Evolutionary conservation across 2,113 vertebrate species (phyloP).

Genomic region (Nannospalax galili): DNA sequence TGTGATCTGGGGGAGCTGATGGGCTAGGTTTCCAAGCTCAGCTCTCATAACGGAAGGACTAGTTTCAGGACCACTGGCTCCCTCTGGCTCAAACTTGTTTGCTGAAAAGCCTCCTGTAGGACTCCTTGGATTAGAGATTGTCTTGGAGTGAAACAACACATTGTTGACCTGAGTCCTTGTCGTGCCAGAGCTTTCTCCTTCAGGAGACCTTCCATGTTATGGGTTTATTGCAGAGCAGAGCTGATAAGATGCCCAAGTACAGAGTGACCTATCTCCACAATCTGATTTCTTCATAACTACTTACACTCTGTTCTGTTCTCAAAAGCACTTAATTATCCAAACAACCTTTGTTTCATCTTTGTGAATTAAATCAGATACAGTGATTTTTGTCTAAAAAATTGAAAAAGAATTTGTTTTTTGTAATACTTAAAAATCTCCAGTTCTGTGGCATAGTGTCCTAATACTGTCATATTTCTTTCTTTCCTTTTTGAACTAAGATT

Average conservation of each 20-base stretch:
- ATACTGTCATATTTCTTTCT: background rate
- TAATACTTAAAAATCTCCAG: conserved; percentile 14
- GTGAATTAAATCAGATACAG: conserved; percentile 20
- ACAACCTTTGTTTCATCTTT: background rate
- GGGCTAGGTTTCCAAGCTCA: background rate
- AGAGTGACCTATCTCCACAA: background rate
- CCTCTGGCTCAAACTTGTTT: background rate
- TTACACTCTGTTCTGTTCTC: background rate
- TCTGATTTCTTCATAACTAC: background rate
- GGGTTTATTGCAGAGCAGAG: background rate
- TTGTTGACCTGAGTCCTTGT: background rate
- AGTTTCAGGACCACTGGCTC: background rate
- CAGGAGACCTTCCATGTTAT: background rate
- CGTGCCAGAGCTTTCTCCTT: background rate
- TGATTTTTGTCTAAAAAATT: conserved; percentile 7
- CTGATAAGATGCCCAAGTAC: background rate
- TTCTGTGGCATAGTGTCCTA: background rate
- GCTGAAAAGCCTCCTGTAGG: background rate
- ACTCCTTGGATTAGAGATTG: background rate
- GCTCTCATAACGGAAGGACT: background rate
- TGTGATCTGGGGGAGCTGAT: background rate
- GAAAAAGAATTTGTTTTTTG: background rate
- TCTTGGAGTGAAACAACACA: background rate
- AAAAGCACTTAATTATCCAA: background rate
- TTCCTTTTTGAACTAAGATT: conserved; percentile 33